Percentiles rank a stretch among this genome's conserved stretches.
Evolutionary conservation across 92 coral and sea anemone genomes (phyloP).

Genomic region (Phenganax marumi): DNA sequence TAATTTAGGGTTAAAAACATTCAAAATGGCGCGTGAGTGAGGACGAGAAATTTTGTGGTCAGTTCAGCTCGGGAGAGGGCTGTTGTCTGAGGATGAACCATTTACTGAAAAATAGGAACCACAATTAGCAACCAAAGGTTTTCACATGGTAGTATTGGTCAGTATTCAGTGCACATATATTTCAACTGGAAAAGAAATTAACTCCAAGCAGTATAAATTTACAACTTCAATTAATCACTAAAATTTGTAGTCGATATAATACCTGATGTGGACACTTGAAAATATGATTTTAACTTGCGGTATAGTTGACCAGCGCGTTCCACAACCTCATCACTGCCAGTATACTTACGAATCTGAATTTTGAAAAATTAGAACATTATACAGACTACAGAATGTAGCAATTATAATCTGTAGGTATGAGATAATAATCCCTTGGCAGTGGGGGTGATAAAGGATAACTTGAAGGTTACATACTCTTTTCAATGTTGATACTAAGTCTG

Average conservation of each 20-base stretch:
- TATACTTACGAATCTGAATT: slow-evolving; percentile 79
- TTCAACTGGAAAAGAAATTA: neutral
- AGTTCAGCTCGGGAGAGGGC: neutral
- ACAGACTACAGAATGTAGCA: no score
- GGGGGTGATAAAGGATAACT: no score
- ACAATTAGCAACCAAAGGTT: no score
- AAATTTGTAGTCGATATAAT: neutral
- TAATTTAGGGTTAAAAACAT: slow-evolving; percentile 8
- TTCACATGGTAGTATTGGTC: no score
- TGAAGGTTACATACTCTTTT: slow-evolving; percentile 63
- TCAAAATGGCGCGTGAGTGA: neutral
- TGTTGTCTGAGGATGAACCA: slow-evolving; percentile 12
- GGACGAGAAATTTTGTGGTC: neutral
- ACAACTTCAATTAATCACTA: neutral
- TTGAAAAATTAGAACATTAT: neutral
- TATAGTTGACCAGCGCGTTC: slow-evolving; percentile 83
- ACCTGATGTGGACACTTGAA: slow-evolving; percentile 72
- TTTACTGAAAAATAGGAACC: neutral
- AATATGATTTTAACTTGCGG: slow-evolving; percentile 72
- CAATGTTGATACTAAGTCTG: slow-evolving; percentile 85
- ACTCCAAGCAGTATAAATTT: neutral
- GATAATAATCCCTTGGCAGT: no score
- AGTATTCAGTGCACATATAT: neutral
- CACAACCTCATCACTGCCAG: slow-evolving; percentile 76
- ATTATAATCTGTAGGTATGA: no score